Evolutionary conservation across 2,797 vertebrate species (phyloP).

Genomic region (Vultur gryphus): DNA sequence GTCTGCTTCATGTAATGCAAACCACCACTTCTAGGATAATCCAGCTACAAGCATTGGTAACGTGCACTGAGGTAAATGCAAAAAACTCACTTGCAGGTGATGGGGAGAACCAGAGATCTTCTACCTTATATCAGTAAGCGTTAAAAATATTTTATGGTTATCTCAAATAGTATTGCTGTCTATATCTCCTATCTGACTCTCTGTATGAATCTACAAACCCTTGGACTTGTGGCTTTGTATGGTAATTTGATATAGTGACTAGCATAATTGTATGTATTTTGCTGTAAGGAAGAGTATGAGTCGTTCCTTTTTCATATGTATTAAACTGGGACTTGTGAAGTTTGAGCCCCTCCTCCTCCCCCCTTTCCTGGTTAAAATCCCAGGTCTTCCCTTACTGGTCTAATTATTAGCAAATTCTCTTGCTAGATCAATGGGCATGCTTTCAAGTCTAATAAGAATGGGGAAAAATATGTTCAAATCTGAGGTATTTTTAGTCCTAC

Average conservation of each 20-base stretch:
- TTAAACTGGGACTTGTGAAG: background rate
- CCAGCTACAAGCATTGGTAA: background rate
- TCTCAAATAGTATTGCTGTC: background rate
- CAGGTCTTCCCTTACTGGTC: background rate
- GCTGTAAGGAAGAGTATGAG: background rate
- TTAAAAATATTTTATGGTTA: background rate
- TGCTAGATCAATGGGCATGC: constrained; percentile 48
- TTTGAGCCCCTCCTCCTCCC: background rate
- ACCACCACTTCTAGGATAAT: background rate
- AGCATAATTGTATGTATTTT: background rate
- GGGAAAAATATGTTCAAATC: constrained; percentile 39
- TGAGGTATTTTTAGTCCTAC: constrained; percentile 41
- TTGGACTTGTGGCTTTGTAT: background rate
- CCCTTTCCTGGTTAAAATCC: background rate
- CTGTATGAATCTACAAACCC: background rate
- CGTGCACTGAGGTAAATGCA: background rate
- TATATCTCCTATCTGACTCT: background rate
- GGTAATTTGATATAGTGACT: background rate
- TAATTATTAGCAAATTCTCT: constrained; percentile 59
- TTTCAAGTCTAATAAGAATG: constrained; percentile 60
- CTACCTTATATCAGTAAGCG: background rate
- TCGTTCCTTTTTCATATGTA: background rate
- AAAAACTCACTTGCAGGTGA: background rate
- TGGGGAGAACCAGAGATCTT: background rate
- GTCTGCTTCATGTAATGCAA: background rate